These are phyloP conservation scores for Brachirus orientalis DNA, from an alignment of 2,113 vertebrate genomes.

Conservation along the genomic window DNA sequence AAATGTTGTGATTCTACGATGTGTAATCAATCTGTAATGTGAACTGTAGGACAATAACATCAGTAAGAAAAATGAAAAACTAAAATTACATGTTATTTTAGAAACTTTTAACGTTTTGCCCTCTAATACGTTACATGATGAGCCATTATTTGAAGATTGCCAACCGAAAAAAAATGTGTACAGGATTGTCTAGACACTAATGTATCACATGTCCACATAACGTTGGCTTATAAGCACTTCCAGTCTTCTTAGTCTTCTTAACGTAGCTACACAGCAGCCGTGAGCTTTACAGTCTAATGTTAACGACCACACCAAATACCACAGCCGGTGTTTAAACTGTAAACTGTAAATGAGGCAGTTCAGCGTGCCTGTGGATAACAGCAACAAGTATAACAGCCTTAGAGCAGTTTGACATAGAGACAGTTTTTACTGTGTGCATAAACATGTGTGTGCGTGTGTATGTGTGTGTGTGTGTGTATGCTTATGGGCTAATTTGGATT, in stretches of 20 bases:
- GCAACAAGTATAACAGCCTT: slow-evolving; percentile 42
- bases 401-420: slow-evolving; percentile 48
- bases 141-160: slow-evolving; percentile 17
- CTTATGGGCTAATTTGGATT: slow-evolving; percentile 79
- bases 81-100: background rate
- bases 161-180: slow-evolving; percentile 2
- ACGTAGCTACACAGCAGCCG: slow-evolving; percentile 59
- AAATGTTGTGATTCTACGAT: slow-evolving; percentile 1
- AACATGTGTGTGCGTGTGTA: slow-evolving; percentile 27
- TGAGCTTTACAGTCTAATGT: slow-evolving; percentile 63
- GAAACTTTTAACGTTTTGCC: background rate
- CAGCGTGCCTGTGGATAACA: slow-evolving; percentile 28
- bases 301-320: slow-evolving; percentile 66
- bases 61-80: background rate
- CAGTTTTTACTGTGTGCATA: slow-evolving; percentile 42
- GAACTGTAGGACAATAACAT: slow-evolving; percentile 14
- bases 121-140: background rate
- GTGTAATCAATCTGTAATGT: background rate
- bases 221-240: slow-evolving; percentile 57
- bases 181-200: slow-evolving; percentile 68
- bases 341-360: slow-evolving; percentile 70
- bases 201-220: slow-evolving; percentile 71
- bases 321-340: slow-evolving; percentile 54
- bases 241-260: slow-evolving; percentile 54
- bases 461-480: slow-evolving; percentile 42